A percentile compares a stretch with the other conserved stretches of the same genome.
Conservation (phyloP, 2,888 invertebrate genomes). For the Pomacea canaliculata region DNA sequence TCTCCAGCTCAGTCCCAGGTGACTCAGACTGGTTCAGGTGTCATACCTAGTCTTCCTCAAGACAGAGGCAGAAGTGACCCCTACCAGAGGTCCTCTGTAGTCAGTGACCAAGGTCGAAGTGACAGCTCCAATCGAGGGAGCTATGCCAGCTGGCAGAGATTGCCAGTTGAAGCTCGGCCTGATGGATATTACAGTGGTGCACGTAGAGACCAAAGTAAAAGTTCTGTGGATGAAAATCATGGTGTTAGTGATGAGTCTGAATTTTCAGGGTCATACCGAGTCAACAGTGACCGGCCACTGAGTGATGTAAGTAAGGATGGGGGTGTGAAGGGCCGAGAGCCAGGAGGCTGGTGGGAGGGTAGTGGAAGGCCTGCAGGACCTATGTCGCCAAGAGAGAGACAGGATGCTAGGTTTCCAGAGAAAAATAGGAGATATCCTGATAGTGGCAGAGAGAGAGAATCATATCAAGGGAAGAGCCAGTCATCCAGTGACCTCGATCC, state of each 20-base stretch:
- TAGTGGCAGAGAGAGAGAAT: not conserved
- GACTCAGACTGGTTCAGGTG: not conserved
- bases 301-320: too few species aligned
- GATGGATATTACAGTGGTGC: not conserved
- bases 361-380: not conserved
- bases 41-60: conserved; percentile 8
- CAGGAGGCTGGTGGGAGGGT: not conserved
- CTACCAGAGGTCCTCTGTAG: conserved; percentile 22
- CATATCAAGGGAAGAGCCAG: not conserved
- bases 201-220: not conserved
- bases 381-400: not conserved
- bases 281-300: too few species aligned
- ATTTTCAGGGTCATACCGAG: too few species aligned
- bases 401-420: not conserved
- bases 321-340: too few species aligned
- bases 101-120: conserved; percentile 14
- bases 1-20: not conserved
- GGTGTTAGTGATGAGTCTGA: too few species aligned
- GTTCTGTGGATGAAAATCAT: not conserved
- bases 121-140: not conserved
- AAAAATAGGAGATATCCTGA: not conserved
- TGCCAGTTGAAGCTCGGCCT: not conserved
- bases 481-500: not conserved
- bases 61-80: conserved; percentile 16
- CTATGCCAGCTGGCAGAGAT: not conserved